Evolutionary conservation across 2,797 vertebrate genomes (phyloP), one percentile per base, ranked within the genome.

Genomic region (Percopsis omiscomaycus): DNA sequence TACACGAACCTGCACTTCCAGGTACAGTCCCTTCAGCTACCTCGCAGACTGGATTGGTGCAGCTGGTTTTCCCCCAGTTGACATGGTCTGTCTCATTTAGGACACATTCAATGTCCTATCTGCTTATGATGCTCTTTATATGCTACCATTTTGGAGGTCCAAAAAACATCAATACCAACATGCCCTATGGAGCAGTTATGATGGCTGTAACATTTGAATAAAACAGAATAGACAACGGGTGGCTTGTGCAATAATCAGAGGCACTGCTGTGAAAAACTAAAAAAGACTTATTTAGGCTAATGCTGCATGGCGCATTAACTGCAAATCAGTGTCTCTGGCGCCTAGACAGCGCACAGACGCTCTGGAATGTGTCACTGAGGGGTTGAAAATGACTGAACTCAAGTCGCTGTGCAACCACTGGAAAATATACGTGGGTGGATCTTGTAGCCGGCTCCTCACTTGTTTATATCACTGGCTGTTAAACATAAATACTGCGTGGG

Each of bases 1-100:
- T 98, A 98, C 88, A 98, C 97, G 84, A 98, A 98, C 94, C 94
- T 98, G 28, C 97, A 98, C 89, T 94, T 94, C 84, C 93, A 94
- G 89, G 89, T 91, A 64, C 51, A 14, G 0, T 6, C 1, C 29
- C 2, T 5, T 37, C 37, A 45, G 49, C 46, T 59, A 6, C 60
- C 47, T 58, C 16, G 12, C 5, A 3, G 37, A 0, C 2, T 13
- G 13, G 58, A 15, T 15, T 55, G 11, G 46, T 48, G 5, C 27
- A 15, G 51, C 55, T 53, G 37, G 11, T 55, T 14, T 30, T 29
- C 15, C 16, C 8, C 14, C 15, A 10, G 50, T 4, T 15, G 50
- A 22, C 50, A 10, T 22, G 15, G 50, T 4, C 8, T 22, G n/a
- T 50, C n/a, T 6, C 15, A 51, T 6, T 3, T 15, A 15, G 5